Percentiles rank a stretch among this genome's conserved stretches.
Evolutionary conservation across 2,888 invertebrate genomes (phyloP).

Genomic region (Gastrophysa polygoni): DNA sequence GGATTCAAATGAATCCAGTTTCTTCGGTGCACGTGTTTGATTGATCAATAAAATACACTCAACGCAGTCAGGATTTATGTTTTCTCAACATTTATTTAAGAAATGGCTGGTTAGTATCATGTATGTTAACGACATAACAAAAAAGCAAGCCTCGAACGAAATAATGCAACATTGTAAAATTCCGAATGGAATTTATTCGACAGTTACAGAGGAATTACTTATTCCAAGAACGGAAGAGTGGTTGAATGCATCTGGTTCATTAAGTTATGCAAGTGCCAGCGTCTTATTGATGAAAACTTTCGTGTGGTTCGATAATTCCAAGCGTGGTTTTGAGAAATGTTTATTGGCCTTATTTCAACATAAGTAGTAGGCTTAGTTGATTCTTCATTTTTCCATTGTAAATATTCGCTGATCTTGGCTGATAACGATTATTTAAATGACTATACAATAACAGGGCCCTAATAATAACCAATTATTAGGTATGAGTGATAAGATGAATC

Average conservation of each 20-base stretch:
- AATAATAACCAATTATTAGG: too few relatives aligned
- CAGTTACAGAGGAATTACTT: background rate
- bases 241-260: background rate
- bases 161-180: too few relatives aligned
- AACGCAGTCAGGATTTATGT: slow-evolving; percentile 12
- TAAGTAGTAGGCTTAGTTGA: too few relatives aligned
- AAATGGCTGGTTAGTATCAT: slow-evolving; percentile 32
- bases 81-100: slow-evolving; percentile 9
- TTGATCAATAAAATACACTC: slow-evolving; percentile 10
- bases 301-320: background rate
- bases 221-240: background rate
- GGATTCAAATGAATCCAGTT: background rate
- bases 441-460: background rate
- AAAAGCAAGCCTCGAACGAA: too few relatives aligned
- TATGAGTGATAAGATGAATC: too few relatives aligned
- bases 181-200: background rate
- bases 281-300: background rate
- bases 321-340: background rate
- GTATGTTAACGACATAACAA: too few relatives aligned
- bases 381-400: background rate
- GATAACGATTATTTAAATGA: background rate
- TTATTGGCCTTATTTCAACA: background rate
- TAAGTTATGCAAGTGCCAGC: background rate
- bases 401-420: background rate
- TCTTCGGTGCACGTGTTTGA: slow-evolving; percentile 9